These are phyloP conservation scores for Vombatus ursinus DNA, from an alignment of 2,113 vertebrate species.

Conservation along the genomic window DNA sequence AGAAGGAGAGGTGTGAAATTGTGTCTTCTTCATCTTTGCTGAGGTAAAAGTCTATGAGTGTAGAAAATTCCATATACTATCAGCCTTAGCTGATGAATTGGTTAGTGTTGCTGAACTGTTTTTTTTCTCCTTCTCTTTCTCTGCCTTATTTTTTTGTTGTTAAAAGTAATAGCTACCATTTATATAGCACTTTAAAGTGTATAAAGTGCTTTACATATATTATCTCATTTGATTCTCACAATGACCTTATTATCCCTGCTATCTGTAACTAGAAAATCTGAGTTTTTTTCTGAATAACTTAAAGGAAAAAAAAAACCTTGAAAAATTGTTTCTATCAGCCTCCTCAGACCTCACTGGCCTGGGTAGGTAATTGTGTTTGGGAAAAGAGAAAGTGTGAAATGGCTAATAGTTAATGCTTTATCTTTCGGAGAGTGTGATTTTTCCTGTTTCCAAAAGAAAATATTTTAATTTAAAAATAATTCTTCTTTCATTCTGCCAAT, in stretches of 20 bases:
- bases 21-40: not conserved
- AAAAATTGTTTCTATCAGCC: not conserved
- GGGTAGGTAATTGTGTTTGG: not conserved
- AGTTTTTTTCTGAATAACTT: conserved; percentile 8
- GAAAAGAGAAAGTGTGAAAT: conserved; percentile 7
- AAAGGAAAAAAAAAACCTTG: not conserved
- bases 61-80: not conserved
- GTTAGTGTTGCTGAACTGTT: not conserved
- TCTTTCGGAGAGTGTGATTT: conserved; percentile 23
- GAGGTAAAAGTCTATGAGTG: not conserved
- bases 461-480: conserved; percentile 28
- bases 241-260: not conserved
- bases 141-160: not conserved
- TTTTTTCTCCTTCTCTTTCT: not conserved
- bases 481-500: not conserved
- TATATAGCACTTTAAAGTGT: not conserved
- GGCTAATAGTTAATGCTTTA: not conserved
- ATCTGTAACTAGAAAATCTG: not conserved
- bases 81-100: not conserved
- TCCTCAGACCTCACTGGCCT: not conserved
- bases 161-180: not conserved
- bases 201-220: not conserved
- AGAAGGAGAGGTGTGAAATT: not conserved
- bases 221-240: not conserved
- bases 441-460: conserved; percentile 17